Evolutionary conservation across 1,140 invertebrate genomes (phyloP), one percentile per base, ranked within the genome.

Genomic region (Adelges cooleyi): DNA sequence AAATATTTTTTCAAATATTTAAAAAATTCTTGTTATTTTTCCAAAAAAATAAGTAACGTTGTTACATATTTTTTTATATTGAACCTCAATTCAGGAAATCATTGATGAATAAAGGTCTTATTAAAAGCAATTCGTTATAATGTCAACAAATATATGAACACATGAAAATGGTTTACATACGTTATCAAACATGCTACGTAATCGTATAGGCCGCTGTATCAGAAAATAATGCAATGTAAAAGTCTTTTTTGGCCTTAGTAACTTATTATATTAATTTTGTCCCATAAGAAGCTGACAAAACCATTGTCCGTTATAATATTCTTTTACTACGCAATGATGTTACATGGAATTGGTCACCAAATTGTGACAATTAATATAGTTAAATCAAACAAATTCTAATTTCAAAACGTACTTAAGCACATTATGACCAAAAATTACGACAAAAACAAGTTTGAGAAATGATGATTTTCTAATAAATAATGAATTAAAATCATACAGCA

Each of bases 211-310:
- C 68, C 17, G 68, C 71, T 11, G 33, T 38, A 4, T 77, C 77
- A n/a, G 68, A 65, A 38, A 74, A 74, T 66, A 70, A 70, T 1
- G 70, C 69, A 6, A 15, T 42, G 29, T 46, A 25, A 36, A 65
- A 54, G 42, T 38, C 23, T 11, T 79, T 80, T 66, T 67, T 80
- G 5, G 77, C 77, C 6, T 71, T 79, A 68, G 71, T 75, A 5
- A 74, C 73, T 22, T 80, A 76, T 69, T 80, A 79, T 69, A 68
- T 73, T 6, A 70, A 72, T 46, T 79, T 80, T 66, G 70, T 78
- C 9, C 71, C 68, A 9, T 73, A 74, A 52, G 72, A 75, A 25
- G 71, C 75, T 2, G 54, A 62, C 73, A 38, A 59, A 67, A 9
- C 75, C 75, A 17, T 67, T 77, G n/a, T n/a, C n/a, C n/a, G n/a